Conservation (phyloP, 2,797 vertebrate species). For the Poeciliopsis gracilis region DNA sequence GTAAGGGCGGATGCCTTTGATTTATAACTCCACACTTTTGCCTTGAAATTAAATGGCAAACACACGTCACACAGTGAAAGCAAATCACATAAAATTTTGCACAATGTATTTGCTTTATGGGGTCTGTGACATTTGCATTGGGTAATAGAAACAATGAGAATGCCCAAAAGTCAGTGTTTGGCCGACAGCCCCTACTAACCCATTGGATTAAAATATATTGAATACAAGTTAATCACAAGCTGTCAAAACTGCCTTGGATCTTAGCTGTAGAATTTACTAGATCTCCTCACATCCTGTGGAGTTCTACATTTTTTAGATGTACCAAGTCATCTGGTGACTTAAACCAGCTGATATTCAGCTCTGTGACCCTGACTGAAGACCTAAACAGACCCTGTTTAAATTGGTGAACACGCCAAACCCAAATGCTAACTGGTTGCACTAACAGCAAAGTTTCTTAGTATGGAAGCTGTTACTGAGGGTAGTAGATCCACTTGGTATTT, state of each 20-base stretch:
- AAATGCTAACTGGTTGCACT: background rate
- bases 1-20: constrained; percentile 3
- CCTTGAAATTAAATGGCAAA: constrained; percentile 4
- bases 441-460: background rate
- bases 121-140: background rate
- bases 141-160: background rate
- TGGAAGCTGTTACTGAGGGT: background rate
- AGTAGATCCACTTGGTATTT: background rate
- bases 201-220: background rate
- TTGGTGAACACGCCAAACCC: background rate
- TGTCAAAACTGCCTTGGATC: background rate
- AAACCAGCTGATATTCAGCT: background rate
- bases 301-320: background rate
- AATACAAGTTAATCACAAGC: background rate
- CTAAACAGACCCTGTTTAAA: background rate
- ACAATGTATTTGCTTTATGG: background rate
- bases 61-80: background rate
- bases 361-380: background rate
- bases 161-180: background rate
- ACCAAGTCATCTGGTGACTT: background rate
- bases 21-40: constrained; percentile 3
- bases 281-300: background rate
- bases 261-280: background rate
- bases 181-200: background rate
- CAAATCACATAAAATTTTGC: background rate